Evolutionary conservation across 37 sponge, comb jelly and placozoan species (phyloP).

Genomic region (Cliona cf. orientalis): DNA sequence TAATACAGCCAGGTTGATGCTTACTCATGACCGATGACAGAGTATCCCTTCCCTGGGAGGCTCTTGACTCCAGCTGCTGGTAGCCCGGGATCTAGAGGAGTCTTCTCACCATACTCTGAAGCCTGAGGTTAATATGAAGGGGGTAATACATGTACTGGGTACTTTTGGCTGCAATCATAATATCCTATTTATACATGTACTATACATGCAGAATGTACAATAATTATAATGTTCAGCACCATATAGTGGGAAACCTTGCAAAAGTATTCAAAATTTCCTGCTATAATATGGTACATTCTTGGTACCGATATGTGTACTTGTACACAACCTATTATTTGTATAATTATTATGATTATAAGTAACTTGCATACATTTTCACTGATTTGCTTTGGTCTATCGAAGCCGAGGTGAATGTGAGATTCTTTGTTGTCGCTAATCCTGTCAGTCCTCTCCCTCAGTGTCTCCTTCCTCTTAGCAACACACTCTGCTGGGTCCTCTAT

Average conservation of each 20-base stretch:
- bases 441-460: slow-evolving; percentile 38
- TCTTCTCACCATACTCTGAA: slow-evolving; percentile 40
- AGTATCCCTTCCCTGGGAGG: slow-evolving; percentile 34
- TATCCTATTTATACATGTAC: neutral
- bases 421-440: slow-evolving; percentile 64
- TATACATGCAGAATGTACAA: neutral
- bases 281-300: too few species aligned
- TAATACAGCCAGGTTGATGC: neutral
- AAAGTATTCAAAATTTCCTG: too few species aligned
- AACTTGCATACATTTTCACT: slow-evolving; percentile 70
- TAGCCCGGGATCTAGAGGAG: slow-evolving; percentile 17
- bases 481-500: slow-evolving; percentile 9
- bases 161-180: neutral
- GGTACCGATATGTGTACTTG: too few species aligned
- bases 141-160: too few species aligned
- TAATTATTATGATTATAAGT: neutral
- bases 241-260: too few species aligned
- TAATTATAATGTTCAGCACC: neutral
- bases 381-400: slow-evolving; percentile 6
- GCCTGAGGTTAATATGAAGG: slow-evolving; percentile 13
- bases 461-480: neutral
- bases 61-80: slow-evolving; percentile 52
- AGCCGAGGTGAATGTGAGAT: slow-evolving; percentile 81
- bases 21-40: slow-evolving; percentile 53
- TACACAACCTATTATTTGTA: too few species aligned